phyloP scores from a whole-genome alignment of 2,888 invertebrate genomes.

The Tortricodes alternella region DNA sequence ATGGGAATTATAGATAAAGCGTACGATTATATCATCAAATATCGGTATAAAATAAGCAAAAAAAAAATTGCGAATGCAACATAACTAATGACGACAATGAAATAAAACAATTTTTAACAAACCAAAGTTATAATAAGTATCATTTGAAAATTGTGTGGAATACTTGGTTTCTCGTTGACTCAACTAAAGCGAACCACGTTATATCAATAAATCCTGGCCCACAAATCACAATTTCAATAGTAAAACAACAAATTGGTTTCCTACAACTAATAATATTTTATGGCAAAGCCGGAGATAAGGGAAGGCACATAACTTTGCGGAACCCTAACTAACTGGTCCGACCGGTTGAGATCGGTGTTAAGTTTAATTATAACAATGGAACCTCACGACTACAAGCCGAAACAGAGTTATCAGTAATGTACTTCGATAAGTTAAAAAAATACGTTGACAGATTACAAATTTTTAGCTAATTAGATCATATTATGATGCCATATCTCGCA shows the following conservation, averaged over 20 bases:
- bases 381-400: not conserved
- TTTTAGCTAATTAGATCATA: no score
- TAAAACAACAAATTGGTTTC: conserved; percentile 71
- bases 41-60: not conserved
- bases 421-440: no score
- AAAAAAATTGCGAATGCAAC: no score
- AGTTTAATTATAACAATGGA: conserved; percentile 30
- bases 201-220: conserved; percentile 36
- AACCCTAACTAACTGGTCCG: conserved; percentile 62
- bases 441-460: no score
- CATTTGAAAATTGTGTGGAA: no score
- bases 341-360: conserved; percentile 47
- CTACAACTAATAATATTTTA: conserved; percentile 78
- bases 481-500: no score
- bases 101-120: no score
- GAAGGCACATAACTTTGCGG: conserved; percentile 63
- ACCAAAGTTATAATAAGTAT: no score
- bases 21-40: not conserved
- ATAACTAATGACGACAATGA: no score
- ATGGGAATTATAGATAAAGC: conserved; percentile 1
- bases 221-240: conserved; percentile 68
- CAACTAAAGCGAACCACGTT: not conserved
- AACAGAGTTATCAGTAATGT: not conserved
- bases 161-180: no score
- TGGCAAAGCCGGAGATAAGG: conserved; percentile 65